phyloP scores from a whole-genome alignment of 1,140 invertebrate genomes.

The Rhagoletis zephyria region DNA sequence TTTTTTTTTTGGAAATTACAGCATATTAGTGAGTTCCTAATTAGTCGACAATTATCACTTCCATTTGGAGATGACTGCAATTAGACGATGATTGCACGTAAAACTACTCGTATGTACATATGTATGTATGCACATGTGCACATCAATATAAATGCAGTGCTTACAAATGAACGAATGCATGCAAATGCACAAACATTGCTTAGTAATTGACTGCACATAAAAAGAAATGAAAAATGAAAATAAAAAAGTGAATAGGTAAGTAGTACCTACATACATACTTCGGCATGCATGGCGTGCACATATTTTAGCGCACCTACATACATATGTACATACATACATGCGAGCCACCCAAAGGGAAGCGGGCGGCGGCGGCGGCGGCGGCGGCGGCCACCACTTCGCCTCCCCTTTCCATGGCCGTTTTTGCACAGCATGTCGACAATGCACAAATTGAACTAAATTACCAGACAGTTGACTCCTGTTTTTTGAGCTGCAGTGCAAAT shows the following conservation, averaged over 20 bases:
- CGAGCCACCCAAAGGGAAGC: background rate
- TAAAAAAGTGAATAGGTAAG: conserved; percentile 13
- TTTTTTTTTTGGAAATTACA: background rate
- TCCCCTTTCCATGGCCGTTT: background rate
- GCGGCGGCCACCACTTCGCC: background rate
- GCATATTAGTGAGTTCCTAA: conserved; percentile 48
- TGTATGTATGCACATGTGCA: background rate
- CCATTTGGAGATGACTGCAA: conserved; percentile 48
- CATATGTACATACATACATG: background rate
- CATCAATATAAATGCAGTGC: background rate
- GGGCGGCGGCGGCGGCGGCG: background rate
- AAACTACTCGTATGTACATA: background rate
- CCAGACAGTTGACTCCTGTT: conserved; percentile 50
- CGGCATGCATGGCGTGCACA: background rate
- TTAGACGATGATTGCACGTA: conserved; percentile 27
- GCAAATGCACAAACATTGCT: conserved; percentile 48
- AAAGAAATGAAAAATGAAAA: conserved; percentile 39
- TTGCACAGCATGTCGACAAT: conserved; percentile 31
- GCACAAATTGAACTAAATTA: conserved; percentile 51
- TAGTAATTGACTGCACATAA: conserved; percentile 43
- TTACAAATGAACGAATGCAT: conserved; percentile 1
- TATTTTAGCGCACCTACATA: background rate
- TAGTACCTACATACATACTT: background rate
- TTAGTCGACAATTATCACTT: conserved; percentile 48
- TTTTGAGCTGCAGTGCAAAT: background rate